phyloP scores from a whole-genome alignment of 1,140 invertebrate genomes.

The Drosophila ohnishii region DNA sequence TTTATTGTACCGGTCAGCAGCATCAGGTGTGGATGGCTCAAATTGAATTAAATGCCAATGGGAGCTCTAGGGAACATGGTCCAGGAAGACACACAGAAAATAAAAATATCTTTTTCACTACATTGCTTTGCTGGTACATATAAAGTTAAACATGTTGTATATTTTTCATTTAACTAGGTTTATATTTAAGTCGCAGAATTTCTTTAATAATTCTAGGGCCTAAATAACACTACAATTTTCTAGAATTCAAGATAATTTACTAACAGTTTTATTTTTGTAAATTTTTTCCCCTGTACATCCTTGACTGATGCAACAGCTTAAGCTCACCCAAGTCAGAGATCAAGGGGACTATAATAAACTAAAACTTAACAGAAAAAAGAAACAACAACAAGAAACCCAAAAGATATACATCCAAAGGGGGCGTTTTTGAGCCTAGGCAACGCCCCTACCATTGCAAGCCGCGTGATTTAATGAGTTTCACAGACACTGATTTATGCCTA shows the following conservation, averaged over 20 bases:
- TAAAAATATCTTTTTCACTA: neutral
- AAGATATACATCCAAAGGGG: slow-evolving; percentile 30
- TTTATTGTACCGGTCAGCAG: slow-evolving; percentile 46
- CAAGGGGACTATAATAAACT: slow-evolving; percentile 37
- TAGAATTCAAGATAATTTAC: neutral
- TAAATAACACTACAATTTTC: neutral
- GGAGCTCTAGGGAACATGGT: slow-evolving; percentile 2
- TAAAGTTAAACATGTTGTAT: neutral
- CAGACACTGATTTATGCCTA: slow-evolving; percentile 70
- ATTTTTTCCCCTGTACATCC: slow-evolving; percentile 1
- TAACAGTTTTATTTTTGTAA: no score
- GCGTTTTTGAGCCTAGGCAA: slow-evolving; percentile 45
- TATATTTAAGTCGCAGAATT: neutral
- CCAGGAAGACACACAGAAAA: slow-evolving; percentile 1
- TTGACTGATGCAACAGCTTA: slow-evolving; percentile 5
- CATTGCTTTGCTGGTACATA: no score
- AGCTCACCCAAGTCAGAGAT: slow-evolving; percentile 22
- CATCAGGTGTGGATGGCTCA: slow-evolving; percentile 50
- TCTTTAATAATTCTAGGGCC: neutral
- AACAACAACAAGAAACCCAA: slow-evolving; percentile 6
- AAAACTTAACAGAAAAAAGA: neutral
- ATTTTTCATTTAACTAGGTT: neutral
- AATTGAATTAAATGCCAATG: slow-evolving; percentile 68
- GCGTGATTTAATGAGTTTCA: slow-evolving; percentile 70
- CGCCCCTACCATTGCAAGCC: slow-evolving; percentile 45